Conservation (phyloP, 2,113 vertebrate genomes). For the Megaptera novaeangliae region DNA sequence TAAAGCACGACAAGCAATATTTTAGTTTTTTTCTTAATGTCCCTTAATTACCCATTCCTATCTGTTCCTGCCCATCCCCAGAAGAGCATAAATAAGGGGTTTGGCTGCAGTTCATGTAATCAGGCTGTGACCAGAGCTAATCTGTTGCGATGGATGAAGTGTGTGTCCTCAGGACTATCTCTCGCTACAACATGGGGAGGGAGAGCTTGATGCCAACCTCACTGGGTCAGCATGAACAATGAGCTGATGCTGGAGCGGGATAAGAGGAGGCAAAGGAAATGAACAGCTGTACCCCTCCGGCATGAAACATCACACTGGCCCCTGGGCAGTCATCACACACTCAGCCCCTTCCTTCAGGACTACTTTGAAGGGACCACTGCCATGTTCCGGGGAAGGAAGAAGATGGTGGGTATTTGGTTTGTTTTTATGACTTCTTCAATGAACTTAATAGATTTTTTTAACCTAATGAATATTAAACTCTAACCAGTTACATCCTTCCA, state of each 20-base stretch:
- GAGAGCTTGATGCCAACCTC: not conserved
- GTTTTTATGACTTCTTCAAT: conserved; percentile 23
- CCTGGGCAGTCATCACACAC: not conserved
- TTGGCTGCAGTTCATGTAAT: conserved; percentile 29
- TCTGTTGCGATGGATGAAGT: not conserved
- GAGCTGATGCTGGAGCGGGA: not conserved
- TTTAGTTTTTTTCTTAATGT: conserved; percentile 1
- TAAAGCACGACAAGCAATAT: not conserved
- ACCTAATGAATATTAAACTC: conserved; percentile 58
- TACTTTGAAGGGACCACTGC: not conserved
- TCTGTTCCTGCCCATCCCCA: not conserved
- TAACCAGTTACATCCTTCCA: conserved; percentile 43
- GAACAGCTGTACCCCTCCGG: not conserved
- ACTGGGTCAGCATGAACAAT: not conserved
- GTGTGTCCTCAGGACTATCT: not conserved
- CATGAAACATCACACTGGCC: not conserved
- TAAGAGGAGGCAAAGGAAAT: not conserved
- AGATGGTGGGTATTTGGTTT: not conserved
- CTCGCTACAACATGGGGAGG: fast-evolving
- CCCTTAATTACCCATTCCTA: conserved; percentile 10
- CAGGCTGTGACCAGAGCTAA: conserved; percentile 34
- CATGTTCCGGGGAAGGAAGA: not conserved
- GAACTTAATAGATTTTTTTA: conserved; percentile 34
- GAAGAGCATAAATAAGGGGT: conserved; percentile 1
- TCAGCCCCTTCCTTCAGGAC: not conserved